Percentiles rank a stretch among this genome's conserved stretches.
phyloP scores from a whole-genome alignment of 2,797 vertebrate species.

The Chaunax sp. region DNA sequence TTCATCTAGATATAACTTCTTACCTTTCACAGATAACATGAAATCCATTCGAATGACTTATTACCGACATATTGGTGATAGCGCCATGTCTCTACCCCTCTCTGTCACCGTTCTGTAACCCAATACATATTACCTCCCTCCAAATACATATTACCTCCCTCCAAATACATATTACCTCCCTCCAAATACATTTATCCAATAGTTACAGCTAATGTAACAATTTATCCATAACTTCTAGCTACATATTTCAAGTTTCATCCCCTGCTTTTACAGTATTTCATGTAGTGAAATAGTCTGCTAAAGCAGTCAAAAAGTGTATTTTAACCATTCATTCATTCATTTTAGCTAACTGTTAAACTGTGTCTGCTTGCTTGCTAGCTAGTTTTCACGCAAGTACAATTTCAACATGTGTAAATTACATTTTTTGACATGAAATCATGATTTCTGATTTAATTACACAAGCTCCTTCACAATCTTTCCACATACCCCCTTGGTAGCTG shows the following conservation, averaged over 20 bases:
- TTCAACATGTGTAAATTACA: not conserved
- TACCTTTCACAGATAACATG: no score
- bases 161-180: no score
- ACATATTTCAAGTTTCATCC: not conserved
- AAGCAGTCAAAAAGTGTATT: not conserved
- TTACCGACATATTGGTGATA: no score
- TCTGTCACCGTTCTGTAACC: no score
- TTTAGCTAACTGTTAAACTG: not conserved
- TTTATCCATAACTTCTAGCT: not conserved
- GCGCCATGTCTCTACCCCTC: no score
- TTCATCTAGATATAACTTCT: no score
- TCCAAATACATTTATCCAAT: not conserved
- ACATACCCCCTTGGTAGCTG: not conserved
- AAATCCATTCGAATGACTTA: no score
- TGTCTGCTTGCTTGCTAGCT: not conserved
- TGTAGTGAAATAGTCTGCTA: not conserved
- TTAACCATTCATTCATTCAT: no score
- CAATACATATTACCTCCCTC: no score
- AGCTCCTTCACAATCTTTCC: not conserved
- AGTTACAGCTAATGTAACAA: not conserved
- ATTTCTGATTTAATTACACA: not conserved
- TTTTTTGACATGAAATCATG: not conserved
- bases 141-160: no score
- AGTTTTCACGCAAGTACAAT: not conserved
- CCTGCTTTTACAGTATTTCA: not conserved